Evolutionary conservation across 1,140 invertebrate genomes (phyloP).

Genomic region (Condylostylus longicornis): DNA sequence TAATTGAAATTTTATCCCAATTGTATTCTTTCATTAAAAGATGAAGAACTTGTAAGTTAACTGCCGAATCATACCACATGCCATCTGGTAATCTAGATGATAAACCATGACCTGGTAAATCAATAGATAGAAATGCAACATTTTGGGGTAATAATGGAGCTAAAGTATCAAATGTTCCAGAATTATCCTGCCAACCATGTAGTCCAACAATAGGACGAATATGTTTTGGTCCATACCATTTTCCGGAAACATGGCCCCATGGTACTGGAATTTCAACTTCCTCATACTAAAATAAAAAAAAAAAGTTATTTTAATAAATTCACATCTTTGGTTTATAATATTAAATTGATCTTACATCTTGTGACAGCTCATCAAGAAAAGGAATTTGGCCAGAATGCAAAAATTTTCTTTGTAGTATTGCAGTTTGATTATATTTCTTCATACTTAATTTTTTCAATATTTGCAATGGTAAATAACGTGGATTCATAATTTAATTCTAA

Average conservation of each 20-base stretch:
- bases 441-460: too few relatives aligned
- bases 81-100: constrained; percentile 49
- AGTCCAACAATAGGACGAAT: constrained; percentile 48
- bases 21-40: constrained; percentile 45
- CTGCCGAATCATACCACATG: constrained; percentile 42
- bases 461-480: too few relatives aligned
- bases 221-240: constrained; percentile 49
- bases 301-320: background rate
- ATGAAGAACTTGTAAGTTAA: constrained; percentile 38
- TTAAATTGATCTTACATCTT: background rate
- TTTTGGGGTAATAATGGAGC: constrained; percentile 43
- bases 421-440: too few relatives aligned
- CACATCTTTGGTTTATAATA: background rate
- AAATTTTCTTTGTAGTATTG: background rate
- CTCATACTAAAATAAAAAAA: constrained; percentile 31
- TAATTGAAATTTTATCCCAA: constrained; percentile 52
- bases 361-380: background rate
- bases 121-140: constrained; percentile 45
- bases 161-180: constrained; percentile 53
- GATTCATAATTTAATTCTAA: too few relatives aligned
- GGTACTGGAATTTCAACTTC: constrained; percentile 48
- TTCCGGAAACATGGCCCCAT: constrained; percentile 50
- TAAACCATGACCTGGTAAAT: constrained; percentile 54
- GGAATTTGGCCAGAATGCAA: background rate
- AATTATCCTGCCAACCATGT: constrained; percentile 67